Percentiles rank a stretch among this genome's conserved stretches.
Evolutionary conservation across 1,140 invertebrate genomes (phyloP).

Genomic region (Apis florea): DNA sequence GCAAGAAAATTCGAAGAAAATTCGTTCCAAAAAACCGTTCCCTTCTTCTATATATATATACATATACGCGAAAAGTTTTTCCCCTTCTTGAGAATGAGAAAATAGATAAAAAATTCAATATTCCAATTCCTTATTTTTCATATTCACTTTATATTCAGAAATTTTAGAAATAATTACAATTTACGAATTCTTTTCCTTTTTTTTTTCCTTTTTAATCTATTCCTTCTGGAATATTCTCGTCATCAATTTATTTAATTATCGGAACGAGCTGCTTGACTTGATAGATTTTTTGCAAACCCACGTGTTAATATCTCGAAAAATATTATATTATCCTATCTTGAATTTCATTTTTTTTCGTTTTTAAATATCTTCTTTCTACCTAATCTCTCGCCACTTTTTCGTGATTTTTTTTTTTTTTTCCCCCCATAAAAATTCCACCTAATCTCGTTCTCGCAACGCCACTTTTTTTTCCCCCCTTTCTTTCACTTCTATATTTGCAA

Average conservation of each 20-base stretch:
- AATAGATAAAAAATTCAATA: constrained; percentile 30
- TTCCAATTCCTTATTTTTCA: constrained; percentile 14
- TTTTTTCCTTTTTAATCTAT: background rate
- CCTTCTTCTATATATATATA: constrained; percentile 2
- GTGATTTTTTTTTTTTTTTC: background rate
- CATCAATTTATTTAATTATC: background rate
- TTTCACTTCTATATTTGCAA: constrained; percentile 21
- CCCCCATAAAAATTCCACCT: background rate
- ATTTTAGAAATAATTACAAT: constrained; percentile 25
- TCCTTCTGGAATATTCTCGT: too few species aligned
- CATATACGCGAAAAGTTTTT: background rate
- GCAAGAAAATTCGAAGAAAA: constrained; percentile 39
- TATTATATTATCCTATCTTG: background rate
- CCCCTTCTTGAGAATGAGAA: constrained; percentile 34
- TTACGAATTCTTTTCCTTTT: background rate
- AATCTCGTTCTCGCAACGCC: background rate
- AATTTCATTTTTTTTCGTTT: constrained; percentile 1
- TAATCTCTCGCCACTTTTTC: background rate
- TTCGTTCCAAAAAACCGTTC: constrained; percentile 16
- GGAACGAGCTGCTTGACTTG: background rate
- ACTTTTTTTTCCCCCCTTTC: too few species aligned
- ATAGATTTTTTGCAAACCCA: constrained; percentile 23
- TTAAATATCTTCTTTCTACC: background rate
- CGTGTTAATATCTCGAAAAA: constrained; percentile 12
- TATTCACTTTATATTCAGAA: constrained; percentile 32